Conservation (phyloP, 2,888 invertebrate genomes). For the Margaritifera margaritifera region DNA sequence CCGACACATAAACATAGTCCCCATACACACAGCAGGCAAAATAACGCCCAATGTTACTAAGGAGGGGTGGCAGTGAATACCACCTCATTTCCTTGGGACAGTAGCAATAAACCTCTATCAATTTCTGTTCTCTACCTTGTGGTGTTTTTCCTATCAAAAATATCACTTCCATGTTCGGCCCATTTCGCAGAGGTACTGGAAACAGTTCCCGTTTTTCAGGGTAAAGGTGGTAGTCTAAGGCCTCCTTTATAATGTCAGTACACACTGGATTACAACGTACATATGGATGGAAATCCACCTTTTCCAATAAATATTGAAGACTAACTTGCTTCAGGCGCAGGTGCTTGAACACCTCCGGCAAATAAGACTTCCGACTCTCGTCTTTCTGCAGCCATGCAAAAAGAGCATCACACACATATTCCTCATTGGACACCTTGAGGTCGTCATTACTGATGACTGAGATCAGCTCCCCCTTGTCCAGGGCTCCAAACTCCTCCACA, state of each 20-base stretch:
- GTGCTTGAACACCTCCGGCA: constrained; percentile 41
- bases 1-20: constrained; percentile 40
- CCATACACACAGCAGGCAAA: constrained; percentile 41
- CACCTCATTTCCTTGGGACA: constrained; percentile 36
- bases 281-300: constrained; percentile 36
- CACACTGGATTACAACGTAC: constrained; percentile 31
- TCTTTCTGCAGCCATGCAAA: constrained; percentile 47
- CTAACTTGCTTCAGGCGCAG: constrained; percentile 40
- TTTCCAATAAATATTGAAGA: constrained; percentile 42
- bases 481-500: constrained; percentile 36
- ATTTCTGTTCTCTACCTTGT: constrained; percentile 38
- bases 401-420: constrained; percentile 43
- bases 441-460: constrained; percentile 36
- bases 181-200: constrained; percentile 28
- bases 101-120: constrained; percentile 40
- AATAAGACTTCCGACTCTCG: constrained; percentile 24
- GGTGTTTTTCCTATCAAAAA: constrained; percentile 41
- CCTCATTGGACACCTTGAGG: constrained; percentile 43
- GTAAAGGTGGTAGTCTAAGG: constrained; percentile 36
- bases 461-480: constrained; percentile 49
- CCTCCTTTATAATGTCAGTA: constrained; percentile 33
- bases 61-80: constrained; percentile 40
- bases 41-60: constrained; percentile 41
- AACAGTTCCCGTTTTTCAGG: constrained; percentile 36
- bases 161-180: constrained; percentile 38